These are phyloP conservation scores for Mythimna impura DNA, from an alignment of 2,888 invertebrate species.

Conservation along the genomic window DNA sequence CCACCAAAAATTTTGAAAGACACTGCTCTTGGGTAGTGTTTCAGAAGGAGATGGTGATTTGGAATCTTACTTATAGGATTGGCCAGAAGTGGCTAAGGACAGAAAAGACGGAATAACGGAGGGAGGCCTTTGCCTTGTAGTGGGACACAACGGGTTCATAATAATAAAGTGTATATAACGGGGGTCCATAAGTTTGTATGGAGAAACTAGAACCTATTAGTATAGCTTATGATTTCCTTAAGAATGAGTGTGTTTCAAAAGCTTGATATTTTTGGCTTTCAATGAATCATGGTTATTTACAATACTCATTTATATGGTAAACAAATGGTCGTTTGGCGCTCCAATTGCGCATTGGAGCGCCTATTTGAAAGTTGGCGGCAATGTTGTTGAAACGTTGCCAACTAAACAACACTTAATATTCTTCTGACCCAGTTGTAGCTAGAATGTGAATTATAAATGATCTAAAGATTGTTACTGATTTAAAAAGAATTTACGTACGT, in stretches of 20 bases:
- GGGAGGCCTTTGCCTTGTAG: no score
- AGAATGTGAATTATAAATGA: slow-evolving; percentile 4
- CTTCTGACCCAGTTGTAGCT: slow-evolving; percentile 43
- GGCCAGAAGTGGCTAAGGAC: no score
- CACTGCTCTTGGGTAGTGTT: no score
- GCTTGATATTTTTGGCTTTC: slow-evolving; percentile 13
- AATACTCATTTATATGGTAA: background rate
- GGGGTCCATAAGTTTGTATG: no score
- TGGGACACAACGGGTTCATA: no score
- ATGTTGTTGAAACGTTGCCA: slow-evolving; percentile 41
- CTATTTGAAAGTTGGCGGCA: slow-evolving; percentile 44
- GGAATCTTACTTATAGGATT: no score
- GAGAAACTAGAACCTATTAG: no score
- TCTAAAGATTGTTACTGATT: background rate
- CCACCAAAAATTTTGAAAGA: no score
- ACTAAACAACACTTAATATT: slow-evolving; percentile 8
- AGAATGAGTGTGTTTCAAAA: slow-evolving; percentile 4
- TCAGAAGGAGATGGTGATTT: no score
- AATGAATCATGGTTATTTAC: slow-evolving; percentile 14
- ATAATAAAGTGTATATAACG: no score
- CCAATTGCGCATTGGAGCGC: slow-evolving; percentile 16
- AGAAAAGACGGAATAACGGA: no score
- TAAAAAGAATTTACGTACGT: background rate
- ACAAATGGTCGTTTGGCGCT: background rate
- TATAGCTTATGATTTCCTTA: background rate